Evolutionary conservation across 2,113 vertebrate species (phyloP), one percentile per base, ranked within the genome.

Genomic region (Marmota monax): DNA sequence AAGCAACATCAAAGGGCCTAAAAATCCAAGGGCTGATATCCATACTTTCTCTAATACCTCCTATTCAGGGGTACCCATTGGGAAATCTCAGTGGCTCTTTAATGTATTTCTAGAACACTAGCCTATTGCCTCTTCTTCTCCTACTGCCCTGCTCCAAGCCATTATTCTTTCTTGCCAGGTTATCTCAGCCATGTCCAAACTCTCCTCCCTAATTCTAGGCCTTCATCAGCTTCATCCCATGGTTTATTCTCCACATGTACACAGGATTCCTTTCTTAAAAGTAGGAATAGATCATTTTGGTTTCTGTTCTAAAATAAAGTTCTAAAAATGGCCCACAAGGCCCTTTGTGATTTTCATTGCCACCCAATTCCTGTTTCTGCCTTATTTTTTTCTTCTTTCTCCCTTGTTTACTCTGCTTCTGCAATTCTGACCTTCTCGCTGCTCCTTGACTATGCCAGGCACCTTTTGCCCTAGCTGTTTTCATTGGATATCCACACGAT

Each of bases 231-330:
- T 13, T 27, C 23, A 23, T 9, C 23, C 4, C 5, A 2, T 11
- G 32, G 11, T 10, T 85, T 48, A 58, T 34, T 94, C 4, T 80
- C 73, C 89, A 63, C 11, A 45, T 10, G 39, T 32, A 78, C 2
- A 34, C 8, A 74, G 34, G 34, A 27, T 83, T 42, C 13, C 14
- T 84, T 53, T 51, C 48, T 93, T 94, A 10, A 39, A 89, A 89
- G 29, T 0, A 79, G 37, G 88, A 67, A 39, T 70, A 88, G 10
- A 82, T 72, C 7, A 79, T 37, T 2, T 22, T 29, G 74, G 73
- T 84, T 22, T 88, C 42, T 92, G 39, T n/a, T 83, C 74, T 85
- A 94, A 84, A 90, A 91, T 32, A 29, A 34, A 72, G 90, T 88
- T 42, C 65, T 84, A 51, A 78, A 92, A 90, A 42, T 39, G 37